phyloP scores from a whole-genome alignment of 2,888 invertebrate species.

The Frankliniella fusca region DNA sequence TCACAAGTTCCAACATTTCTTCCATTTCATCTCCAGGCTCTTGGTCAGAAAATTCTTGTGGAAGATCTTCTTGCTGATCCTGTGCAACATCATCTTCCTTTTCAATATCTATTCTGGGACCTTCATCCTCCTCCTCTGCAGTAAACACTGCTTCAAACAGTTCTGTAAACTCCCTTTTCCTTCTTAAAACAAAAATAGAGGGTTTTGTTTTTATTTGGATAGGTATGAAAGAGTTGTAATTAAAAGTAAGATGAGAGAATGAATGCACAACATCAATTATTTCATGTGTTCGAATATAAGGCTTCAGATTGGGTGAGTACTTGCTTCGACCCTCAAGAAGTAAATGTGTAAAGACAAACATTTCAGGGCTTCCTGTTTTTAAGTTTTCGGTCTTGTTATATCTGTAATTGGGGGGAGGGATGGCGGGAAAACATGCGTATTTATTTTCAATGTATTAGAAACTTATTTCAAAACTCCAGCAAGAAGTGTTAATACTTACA shows the following conservation, averaged over 20 bases:
- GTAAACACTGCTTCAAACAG: constrained; percentile 21
- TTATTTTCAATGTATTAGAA: not conserved
- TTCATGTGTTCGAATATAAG: constrained; percentile 67
- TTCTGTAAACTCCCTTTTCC: constrained; percentile 54
- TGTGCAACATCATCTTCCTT: not conserved
- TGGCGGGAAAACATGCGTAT: not conserved
- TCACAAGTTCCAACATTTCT: not conserved
- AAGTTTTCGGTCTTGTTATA: constrained; percentile 80
- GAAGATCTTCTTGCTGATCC: not conserved
- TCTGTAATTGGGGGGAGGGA: no score
- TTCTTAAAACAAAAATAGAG: constrained; percentile 71
- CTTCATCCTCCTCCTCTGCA: constrained; percentile 27
- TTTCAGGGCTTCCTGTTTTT: constrained; percentile 58
- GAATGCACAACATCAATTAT: constrained; percentile 74
- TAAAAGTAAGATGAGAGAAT: constrained; percentile 75
- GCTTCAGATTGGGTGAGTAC: constrained; percentile 67
- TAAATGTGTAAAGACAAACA: constrained; percentile 71
- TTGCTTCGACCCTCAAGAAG: constrained; percentile 78
- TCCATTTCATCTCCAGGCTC: constrained; percentile 7
- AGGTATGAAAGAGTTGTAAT: constrained; percentile 73
- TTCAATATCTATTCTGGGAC: not conserved
- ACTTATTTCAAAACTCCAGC: not conserved
- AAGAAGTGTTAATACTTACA: constrained; percentile 48
- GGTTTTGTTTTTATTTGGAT: constrained; percentile 78
- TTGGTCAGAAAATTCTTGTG: not conserved